phyloP scores from a whole-genome alignment of 2,113 vertebrate species.

The Apteryx mantelli region DNA sequence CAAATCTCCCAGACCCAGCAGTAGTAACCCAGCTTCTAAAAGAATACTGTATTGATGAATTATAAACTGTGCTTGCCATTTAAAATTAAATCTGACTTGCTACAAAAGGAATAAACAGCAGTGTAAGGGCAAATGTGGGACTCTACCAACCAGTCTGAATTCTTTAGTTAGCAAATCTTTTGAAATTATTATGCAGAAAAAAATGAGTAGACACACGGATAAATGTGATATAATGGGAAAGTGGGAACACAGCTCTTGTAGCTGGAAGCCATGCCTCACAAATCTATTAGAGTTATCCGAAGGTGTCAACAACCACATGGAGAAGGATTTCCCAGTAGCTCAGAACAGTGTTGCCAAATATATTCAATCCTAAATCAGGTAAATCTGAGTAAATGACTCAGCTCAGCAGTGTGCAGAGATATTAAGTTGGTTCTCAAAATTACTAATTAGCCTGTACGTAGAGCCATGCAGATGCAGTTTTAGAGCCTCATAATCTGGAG shows the following conservation, averaged over 20 bases:
- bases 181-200: not conserved
- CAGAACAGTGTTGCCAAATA: not conserved
- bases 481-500: not conserved
- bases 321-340: not conserved
- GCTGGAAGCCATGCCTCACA: not conserved
- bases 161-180: not conserved
- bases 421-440: not conserved
- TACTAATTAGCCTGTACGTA: not conserved
- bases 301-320: not conserved
- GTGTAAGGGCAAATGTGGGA: not conserved
- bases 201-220: not conserved
- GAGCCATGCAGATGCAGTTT: not conserved
- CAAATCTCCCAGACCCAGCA: not conserved
- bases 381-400: not conserved
- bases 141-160: not conserved
- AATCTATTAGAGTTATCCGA: not conserved
- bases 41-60: not conserved
- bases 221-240: not conserved
- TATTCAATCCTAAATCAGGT: not conserved
- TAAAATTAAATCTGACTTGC: conserved; percentile 34
- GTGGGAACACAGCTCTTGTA: not conserved
- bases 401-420: not conserved
- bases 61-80: not conserved
- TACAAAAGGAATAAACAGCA: not conserved
- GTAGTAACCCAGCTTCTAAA: not conserved